Evolutionary conservation across 2,113 vertebrate genomes (phyloP), one percentile per base, ranked within the genome.

Genomic region (Platysteira castanea): DNA sequence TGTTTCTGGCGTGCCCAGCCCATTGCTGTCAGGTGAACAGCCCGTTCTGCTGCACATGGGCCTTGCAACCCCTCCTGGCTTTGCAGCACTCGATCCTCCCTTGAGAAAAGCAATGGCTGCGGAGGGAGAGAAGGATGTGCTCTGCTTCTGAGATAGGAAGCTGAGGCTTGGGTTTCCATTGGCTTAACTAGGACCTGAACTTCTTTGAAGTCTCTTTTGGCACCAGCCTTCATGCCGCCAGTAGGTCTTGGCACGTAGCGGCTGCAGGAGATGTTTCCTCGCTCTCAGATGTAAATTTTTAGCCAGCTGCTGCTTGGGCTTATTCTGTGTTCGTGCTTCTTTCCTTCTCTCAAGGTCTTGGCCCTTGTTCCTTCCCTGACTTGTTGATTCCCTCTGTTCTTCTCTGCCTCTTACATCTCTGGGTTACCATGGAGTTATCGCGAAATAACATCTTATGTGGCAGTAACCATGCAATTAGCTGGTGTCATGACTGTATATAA

Each of bases 391-490:
- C 67, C 89, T 95, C 80, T 94, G 70, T 94, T 94, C 88, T 94
- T 94, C 89, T 16, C 60, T 63, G 71, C 96, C 84, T 97, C 87
- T 84, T 96, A 79, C 82, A 95, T 97, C 95, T 94, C 95, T 87
- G 89, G 92, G 97, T 97, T 97, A 96, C 97, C 97, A 97, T 96
- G 96, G 94, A 97, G 95, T 97, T 97, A 93, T 96, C 69, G 75
- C 67, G 77, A 97, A 97, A 97, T 97, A 97, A 95, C 95, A 95
- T 82, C 96, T 96, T 96, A 91, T 94, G 91, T 91, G 97, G 93
- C 79, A 84, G 90, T 96, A 92, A 94, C 95, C 87, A 90, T 93
- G 84, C 93, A 94, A 94, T 95, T 97, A 89, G 95, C 53, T 75
- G 81, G 94, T 96, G 95, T 95, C 88, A 91, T 95, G 91, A 96